A percentile compares a stretch with the other conserved stretches of the same genome.
phyloP scores from a whole-genome alignment of 2,797 vertebrate species.

The Ambastaia sidthimunki region DNA sequence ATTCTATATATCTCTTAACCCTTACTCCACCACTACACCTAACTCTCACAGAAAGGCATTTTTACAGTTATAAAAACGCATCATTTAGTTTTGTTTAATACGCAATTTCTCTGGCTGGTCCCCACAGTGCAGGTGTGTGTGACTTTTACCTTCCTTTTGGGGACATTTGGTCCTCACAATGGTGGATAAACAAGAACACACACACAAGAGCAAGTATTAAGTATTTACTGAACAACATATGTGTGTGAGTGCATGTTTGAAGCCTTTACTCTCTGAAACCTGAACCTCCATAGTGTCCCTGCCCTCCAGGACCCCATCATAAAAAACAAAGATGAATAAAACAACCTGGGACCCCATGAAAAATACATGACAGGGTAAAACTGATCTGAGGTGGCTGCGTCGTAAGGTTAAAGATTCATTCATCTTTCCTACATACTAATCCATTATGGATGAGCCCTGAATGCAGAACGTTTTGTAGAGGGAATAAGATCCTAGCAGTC shows the following conservation, averaged over 20 bases:
- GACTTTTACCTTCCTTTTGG: too few species aligned
- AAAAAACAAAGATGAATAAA: conserved; percentile 49
- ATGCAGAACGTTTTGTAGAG: conserved; percentile 31
- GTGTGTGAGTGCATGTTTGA: neutral
- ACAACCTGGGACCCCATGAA: conserved; percentile 44
- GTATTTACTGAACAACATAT: conserved; percentile 22
- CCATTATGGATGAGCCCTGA: conserved; percentile 43
- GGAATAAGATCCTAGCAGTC: neutral
- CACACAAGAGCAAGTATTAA: too few species aligned
- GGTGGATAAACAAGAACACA: too few species aligned
- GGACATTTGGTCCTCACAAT: too few species aligned
- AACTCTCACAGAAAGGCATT: too few species aligned
- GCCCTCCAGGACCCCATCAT: conserved; percentile 27
- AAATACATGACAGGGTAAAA: conserved; percentile 50
- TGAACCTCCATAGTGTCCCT: conserved; percentile 26
- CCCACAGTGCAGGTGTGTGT: too few species aligned
- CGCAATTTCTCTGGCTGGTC: too few species aligned
- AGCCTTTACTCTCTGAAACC: conserved; percentile 25
- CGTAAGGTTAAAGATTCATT: conserved; percentile 54
- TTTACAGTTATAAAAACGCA: too few species aligned
- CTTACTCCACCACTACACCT: too few species aligned
- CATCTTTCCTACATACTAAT: conserved; percentile 34
- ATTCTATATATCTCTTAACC: too few species aligned
- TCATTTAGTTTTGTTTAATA: too few species aligned
- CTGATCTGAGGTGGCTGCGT: conserved; percentile 45